Percentiles rank a stretch among this genome's conserved stretches.
Evolutionary conservation across 2,888 invertebrate species (phyloP).

Genomic region (Troilus luridus): DNA sequence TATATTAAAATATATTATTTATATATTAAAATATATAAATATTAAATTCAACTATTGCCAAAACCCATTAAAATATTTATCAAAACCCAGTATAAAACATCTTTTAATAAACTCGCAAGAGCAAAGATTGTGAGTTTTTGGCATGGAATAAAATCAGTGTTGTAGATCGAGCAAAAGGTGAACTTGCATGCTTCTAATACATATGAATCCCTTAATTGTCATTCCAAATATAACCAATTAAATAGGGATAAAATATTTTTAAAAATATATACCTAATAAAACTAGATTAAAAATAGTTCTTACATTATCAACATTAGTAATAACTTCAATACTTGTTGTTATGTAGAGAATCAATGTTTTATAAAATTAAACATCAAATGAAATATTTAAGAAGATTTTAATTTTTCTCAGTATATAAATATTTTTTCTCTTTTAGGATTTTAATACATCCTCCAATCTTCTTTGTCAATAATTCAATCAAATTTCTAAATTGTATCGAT

Average conservation of each 20-base stretch:
- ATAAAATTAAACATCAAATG: background rate
- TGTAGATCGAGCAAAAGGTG: background rate
- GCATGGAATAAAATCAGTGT: background rate
- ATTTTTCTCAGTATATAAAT: background rate
- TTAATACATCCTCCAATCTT: background rate
- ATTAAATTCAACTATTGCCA: too few relatives aligned
- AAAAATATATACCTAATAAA: slow-evolving; percentile 21
- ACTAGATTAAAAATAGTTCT: slow-evolving; percentile 23
- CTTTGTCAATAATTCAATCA: slow-evolving; percentile 43
- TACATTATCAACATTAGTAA: slow-evolving; percentile 4
- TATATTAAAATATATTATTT: too few relatives aligned
- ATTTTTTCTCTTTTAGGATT: slow-evolving; percentile 4
- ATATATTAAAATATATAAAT: too few relatives aligned
- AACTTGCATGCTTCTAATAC: slow-evolving; percentile 4
- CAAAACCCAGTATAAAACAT: background rate
- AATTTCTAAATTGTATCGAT: slow-evolving; percentile 8
- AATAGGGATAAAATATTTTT: background rate
- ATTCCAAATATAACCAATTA: background rate
- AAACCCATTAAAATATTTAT: background rate
- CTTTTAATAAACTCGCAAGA: background rate
- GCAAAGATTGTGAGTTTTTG: background rate
- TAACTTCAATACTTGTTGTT: slow-evolving; percentile 39
- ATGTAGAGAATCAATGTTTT: slow-evolving; percentile 18
- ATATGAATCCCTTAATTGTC: background rate
- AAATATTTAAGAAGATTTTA: background rate